These are phyloP conservation scores for Gorsachius magnificus DNA, from an alignment of 2,797 vertebrate species.

Conservation along the genomic window DNA sequence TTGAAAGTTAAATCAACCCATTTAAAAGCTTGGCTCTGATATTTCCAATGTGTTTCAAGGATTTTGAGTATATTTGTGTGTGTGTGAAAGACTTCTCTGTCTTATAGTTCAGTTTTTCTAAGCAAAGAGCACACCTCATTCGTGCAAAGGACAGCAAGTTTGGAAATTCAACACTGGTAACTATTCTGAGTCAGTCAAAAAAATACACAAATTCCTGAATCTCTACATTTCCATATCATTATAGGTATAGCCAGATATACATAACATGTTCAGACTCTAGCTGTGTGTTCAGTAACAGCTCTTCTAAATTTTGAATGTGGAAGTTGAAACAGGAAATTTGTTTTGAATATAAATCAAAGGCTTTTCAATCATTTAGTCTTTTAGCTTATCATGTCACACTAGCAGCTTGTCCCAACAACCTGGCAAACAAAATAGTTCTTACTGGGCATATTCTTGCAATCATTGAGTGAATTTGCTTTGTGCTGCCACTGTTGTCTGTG, in stretches of 20 bases:
- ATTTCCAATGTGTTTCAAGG: not conserved
- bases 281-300: not conserved
- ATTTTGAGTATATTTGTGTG: not conserved
- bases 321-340: not conserved
- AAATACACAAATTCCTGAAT: not conserved
- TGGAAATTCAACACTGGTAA: not conserved
- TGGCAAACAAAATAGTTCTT: conserved; percentile 66
- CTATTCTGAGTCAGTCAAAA: not conserved
- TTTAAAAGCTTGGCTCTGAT: not conserved
- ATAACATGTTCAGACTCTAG: not conserved
- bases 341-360: not conserved
- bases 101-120: not conserved
- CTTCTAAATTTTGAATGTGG: not conserved
- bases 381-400: not conserved
- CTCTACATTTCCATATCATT: not conserved
- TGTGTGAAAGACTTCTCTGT: not conserved
- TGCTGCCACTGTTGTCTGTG: conserved; percentile 91
- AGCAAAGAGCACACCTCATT: not conserved
- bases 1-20: not conserved
- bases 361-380: not conserved
- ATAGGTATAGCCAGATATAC: not conserved
- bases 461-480: conserved; percentile 96
- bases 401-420: not conserved
- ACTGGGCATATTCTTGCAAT: conserved; percentile 97
- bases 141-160: not conserved